Conservation (phyloP, 2,797 vertebrate species). For the Anniella stebbinsi region DNA sequence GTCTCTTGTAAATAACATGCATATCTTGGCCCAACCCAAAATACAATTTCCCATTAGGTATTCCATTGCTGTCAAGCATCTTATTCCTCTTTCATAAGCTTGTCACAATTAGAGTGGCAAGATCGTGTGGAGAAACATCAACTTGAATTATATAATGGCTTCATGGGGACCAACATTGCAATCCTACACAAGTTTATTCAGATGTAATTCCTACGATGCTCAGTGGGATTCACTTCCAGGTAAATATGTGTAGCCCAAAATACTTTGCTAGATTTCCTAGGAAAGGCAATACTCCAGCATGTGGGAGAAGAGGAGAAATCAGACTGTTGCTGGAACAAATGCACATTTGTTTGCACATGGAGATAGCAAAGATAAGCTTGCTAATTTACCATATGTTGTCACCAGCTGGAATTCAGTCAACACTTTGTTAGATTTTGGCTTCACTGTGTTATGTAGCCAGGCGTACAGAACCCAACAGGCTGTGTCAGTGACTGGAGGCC, state of each 20-base stretch:
- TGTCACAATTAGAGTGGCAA: constrained; percentile 39
- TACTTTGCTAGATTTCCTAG: constrained; percentile 48
- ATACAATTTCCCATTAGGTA: constrained; percentile 22
- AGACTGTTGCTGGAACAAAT: constrained; percentile 76
- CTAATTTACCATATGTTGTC: constrained; percentile 75
- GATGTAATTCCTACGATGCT: not conserved
- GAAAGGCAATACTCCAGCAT: constrained; percentile 61
- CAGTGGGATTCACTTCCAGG: not conserved
- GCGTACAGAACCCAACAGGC: constrained; percentile 42
- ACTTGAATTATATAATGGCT: constrained; percentile 53
- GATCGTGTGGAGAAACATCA: constrained; percentile 61
- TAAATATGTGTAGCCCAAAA: constrained; percentile 5
- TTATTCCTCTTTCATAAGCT: constrained; percentile 48
- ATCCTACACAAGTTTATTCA: not conserved
- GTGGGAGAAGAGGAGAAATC: constrained; percentile 60
- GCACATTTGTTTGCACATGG: constrained; percentile 77
- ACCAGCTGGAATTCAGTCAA: constrained; percentile 76
- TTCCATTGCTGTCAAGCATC: constrained; percentile 4
- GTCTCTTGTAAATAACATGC: not conserved
- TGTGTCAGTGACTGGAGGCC: constrained; percentile 16
- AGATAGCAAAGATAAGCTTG: constrained; percentile 78
- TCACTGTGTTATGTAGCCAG: constrained; percentile 39
- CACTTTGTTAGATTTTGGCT: constrained; percentile 70
- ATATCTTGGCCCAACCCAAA: constrained; percentile 6
- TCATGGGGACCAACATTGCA: constrained; percentile 26